Base-by-base conservation (phyloP, 2,888 invertebrate genomes). In the Orgyia antiqua region DNA sequence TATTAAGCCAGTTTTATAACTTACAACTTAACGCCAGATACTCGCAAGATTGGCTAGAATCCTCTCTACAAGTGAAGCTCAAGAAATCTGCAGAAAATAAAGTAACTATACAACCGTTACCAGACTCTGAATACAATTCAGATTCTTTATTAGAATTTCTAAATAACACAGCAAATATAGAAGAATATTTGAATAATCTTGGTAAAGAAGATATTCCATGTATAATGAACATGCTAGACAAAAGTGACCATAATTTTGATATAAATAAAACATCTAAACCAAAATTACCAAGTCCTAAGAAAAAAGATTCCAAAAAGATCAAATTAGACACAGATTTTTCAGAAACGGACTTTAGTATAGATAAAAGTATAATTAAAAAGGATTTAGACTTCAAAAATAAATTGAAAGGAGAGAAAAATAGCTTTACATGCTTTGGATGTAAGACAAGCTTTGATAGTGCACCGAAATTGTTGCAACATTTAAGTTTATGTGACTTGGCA, bases 201-300 rank as follows among this genome's bases (percentile, higher is more conserved):
- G 80, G 84, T 2, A 84, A 79, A 35, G 84, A 84, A 55, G 86
- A 86, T 38, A 82, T 86, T 43, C 84, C 86, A 2, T 74, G 77
- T 10, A 75, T 86, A 38, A 80, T 79, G 0, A 80, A 73, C 24
- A 75, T 86, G 69, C 46, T 87, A 9, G 83, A 86, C 29, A 74
- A 65, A 43, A 79, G 79, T 36, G 72, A 73, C 25, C 62, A 63
- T 29, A 57, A 61, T 0, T 42, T 65, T 7, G 73, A 74, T 26
- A 32, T 49, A 1, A 56, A 34, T 28, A 71, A 65, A 42, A 33
- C 45, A n/a, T 47, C 45, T 13, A 75, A 71, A 58, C 45, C 46
- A 1, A 84, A 79, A 59, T 45, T 54, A 9, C 46, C 57, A 0
- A 82, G 80, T 39, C 76, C 79, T 1, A 76, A 75, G 36, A 80